phyloP scores from a whole-genome alignment of 92 coral and sea anemone genomes.

The Phenganax stokvisi region DNA sequence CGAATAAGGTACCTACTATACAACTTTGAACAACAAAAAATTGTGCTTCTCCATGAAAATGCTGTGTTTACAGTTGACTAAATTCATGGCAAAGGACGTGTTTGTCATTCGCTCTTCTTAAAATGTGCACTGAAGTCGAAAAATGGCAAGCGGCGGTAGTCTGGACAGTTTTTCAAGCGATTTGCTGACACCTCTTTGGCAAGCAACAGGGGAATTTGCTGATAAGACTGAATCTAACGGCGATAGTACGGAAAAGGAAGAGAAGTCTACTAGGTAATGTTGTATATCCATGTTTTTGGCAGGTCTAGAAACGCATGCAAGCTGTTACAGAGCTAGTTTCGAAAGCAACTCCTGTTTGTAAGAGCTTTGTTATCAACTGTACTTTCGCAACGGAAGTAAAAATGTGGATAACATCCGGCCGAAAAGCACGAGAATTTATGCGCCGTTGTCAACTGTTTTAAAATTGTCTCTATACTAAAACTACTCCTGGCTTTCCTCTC shows the following conservation, averaged over 20 bases:
- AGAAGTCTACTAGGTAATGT: background rate
- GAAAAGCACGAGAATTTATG: background rate
- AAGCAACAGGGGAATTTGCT: background rate
- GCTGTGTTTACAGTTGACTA: background rate
- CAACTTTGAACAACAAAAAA: background rate
- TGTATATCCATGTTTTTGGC: background rate
- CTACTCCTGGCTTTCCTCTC: background rate
- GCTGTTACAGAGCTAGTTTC: background rate
- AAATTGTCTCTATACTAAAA: background rate
- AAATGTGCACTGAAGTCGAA: background rate
- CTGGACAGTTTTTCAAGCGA: background rate
- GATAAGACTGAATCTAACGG: background rate
- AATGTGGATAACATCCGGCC: constrained; percentile 1
- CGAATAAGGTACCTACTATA: background rate
- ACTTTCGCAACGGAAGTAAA: constrained; percentile 11
- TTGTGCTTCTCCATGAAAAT: background rate
- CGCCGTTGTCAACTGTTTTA: background rate
- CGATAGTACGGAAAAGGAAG: background rate
- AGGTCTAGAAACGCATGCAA: background rate
- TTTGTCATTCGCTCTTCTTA: background rate
- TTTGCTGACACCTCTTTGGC: constrained; percentile 5
- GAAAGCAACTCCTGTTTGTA: background rate
- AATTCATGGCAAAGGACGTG: background rate
- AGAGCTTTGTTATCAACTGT: background rate
- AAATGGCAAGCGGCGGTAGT: constrained; percentile 23